Evolutionary conservation across 1,140 invertebrate species (phyloP).

Genomic region (Chironomus striatipennis): DNA sequence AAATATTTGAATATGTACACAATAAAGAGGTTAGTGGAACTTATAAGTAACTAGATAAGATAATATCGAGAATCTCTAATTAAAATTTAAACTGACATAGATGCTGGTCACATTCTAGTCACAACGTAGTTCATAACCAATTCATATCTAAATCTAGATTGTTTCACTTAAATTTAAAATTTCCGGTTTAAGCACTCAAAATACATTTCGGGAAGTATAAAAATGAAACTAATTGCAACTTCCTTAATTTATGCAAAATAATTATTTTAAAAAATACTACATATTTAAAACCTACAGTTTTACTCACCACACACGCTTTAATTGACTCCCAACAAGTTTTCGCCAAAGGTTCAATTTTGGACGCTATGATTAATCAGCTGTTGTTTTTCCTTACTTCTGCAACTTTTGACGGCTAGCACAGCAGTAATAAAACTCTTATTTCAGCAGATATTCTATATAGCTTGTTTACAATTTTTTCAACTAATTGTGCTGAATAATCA

Average conservation of each 20-base stretch:
- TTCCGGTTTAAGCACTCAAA: too few relatives aligned
- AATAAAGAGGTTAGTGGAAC: too few relatives aligned
- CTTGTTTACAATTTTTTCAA: background rate
- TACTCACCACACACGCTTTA: conserved; percentile 41
- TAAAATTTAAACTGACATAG: too few relatives aligned
- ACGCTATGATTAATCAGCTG: conserved; percentile 29
- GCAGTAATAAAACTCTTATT: background rate
- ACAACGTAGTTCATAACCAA: too few relatives aligned
- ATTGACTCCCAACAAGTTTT: conserved; percentile 41
- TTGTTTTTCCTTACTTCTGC: conserved; percentile 27
- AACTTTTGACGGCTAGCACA: too few relatives aligned
- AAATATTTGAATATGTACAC: too few relatives aligned
- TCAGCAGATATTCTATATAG: background rate
- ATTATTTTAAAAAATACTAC: background rate
- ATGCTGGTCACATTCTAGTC: too few relatives aligned
- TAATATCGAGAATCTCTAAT: too few relatives aligned
- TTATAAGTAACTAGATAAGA: too few relatives aligned
- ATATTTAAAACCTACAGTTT: background rate
- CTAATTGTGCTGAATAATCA: conserved; percentile 1
- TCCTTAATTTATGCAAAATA: background rate
- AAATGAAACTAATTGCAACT: background rate
- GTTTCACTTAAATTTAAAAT: too few relatives aligned
- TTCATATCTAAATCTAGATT: too few relatives aligned
- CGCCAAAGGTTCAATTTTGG: conserved; percentile 41
- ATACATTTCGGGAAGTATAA: background rate